Evolutionary conservation across 2,888 invertebrate genomes (phyloP), one percentile per base, ranked within the genome.

Genomic region (Neoitamus cyanurus): DNA sequence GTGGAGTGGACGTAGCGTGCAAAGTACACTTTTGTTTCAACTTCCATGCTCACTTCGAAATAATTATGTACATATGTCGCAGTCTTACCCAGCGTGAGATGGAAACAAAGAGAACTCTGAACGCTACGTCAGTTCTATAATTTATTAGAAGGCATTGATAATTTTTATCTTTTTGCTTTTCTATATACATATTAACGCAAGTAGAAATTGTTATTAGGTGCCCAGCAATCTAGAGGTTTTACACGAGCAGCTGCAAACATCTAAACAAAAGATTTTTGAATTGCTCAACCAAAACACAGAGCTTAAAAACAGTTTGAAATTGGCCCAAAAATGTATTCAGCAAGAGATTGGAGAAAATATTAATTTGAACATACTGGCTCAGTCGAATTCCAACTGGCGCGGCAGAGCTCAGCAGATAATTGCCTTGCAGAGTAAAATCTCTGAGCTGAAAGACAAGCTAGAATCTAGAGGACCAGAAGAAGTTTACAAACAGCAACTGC

Each of bases 401-500:
- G 96, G 96, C 0, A 92, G 96, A 86, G 95, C 96, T 1, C 95
- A 96, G 88, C 95, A 95, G 88, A 95, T 96, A 85, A 89, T 94
- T 0, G 90, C 94, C 13, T 90, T 96, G 75, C 95, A 95, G 88
- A 93, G 94, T 83, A 95, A 94, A 91, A 91, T 95, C 77, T 90
- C 90, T 5, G 95, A 96, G 78, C 89, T 96, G 0, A 94, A 94
- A 88, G 93, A 93, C 28, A 95, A 94, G 88, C 87, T 95, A 0
- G 87, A 87, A 1, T 31, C 36, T 0, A 68, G 28, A 30, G 7
- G 13, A 3, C 30, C n/a, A 15, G 75, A 84, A 68, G 84, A 86
- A 15, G 7, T 46, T 20, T 31, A 70, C 15, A 82, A 84, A 68
- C 68, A 68, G 89, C 88, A 92, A 15, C 91, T 94, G 30, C 92